phyloP scores from a whole-genome alignment of 2,888 invertebrate species.

The Drosophila bunnanda region DNA sequence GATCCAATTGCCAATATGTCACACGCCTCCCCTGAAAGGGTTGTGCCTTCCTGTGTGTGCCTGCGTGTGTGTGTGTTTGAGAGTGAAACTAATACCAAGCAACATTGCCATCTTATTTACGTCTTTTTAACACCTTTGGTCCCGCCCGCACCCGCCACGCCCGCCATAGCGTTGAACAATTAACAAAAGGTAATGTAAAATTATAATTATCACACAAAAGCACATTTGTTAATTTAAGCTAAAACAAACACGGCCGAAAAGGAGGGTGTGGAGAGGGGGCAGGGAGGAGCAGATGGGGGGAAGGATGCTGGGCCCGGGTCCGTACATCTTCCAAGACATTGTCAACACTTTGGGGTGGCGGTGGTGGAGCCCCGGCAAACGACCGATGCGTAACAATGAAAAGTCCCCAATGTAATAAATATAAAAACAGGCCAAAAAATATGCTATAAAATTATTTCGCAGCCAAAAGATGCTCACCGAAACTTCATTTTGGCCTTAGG shows the following conservation, averaged over 20 bases:
- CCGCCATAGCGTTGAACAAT: constrained; percentile 75
- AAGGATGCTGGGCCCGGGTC: constrained; percentile 17
- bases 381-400: constrained; percentile 79
- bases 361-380: constrained; percentile 50
- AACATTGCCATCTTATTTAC: constrained; percentile 77
- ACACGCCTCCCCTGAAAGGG: constrained; percentile 59
- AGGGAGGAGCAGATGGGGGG: background rate
- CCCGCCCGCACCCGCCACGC: constrained; percentile 24
- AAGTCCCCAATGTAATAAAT: constrained; percentile 83
- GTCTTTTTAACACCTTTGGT: constrained; percentile 75
- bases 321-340: constrained; percentile 68
- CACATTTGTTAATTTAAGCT: constrained; percentile 83
- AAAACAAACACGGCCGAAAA: constrained; percentile 68
- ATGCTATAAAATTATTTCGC: constrained; percentile 80
- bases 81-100: constrained; percentile 67
- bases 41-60: constrained; percentile 22
- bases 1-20: constrained; percentile 81
- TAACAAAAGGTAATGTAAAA: constrained; percentile 84
- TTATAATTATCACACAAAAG: constrained; percentile 83
- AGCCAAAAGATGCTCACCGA: constrained; percentile 38
- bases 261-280: background rate
- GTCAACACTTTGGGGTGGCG: constrained; percentile 47
- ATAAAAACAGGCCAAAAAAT: constrained; percentile 83
- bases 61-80: constrained; percentile 21
- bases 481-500: constrained; percentile 36